These are phyloP conservation scores for Crotalus tigris DNA, from an alignment of 2,113 vertebrate species.

Conservation along the genomic window DNA sequence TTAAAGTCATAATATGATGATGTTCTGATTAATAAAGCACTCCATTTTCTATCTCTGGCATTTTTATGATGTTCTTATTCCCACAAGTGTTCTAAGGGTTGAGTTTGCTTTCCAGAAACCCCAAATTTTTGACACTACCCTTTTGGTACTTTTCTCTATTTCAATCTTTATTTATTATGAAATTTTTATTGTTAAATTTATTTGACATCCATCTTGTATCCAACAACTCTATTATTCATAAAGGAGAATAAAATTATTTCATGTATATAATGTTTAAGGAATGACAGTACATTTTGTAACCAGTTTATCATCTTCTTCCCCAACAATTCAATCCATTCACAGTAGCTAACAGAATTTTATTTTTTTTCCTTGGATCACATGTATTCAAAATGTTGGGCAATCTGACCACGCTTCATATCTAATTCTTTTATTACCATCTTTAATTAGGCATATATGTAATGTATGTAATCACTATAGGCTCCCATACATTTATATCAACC, in stretches of 20 bases:
- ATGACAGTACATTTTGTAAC: background rate
- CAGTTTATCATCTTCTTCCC: background rate
- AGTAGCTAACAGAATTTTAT: background rate
- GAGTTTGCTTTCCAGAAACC: too few relatives aligned
- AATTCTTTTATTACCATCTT: background rate
- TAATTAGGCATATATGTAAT: background rate
- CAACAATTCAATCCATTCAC: background rate
- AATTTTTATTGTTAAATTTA: too few relatives aligned
- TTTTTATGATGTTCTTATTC: too few relatives aligned
- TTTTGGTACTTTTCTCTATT: too few relatives aligned
- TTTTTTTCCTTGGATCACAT: background rate
- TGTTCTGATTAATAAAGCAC: too few relatives aligned
- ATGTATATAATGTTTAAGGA: background rate
- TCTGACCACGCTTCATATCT: background rate
- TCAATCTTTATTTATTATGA: too few relatives aligned
- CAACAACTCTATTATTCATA: too few relatives aligned
- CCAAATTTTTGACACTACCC: too few relatives aligned
- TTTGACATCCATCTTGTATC: too few relatives aligned
- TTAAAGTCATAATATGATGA: too few relatives aligned
- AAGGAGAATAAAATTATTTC: background rate
- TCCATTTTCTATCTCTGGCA: too few relatives aligned
- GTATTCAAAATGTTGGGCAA: background rate
- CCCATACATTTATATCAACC: background rate
- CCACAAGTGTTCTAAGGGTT: too few relatives aligned
- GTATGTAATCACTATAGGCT: background rate